These are phyloP conservation scores for Ctenodactylus gundi DNA, from an alignment of 2,113 vertebrate genomes.

Conservation along the genomic window DNA sequence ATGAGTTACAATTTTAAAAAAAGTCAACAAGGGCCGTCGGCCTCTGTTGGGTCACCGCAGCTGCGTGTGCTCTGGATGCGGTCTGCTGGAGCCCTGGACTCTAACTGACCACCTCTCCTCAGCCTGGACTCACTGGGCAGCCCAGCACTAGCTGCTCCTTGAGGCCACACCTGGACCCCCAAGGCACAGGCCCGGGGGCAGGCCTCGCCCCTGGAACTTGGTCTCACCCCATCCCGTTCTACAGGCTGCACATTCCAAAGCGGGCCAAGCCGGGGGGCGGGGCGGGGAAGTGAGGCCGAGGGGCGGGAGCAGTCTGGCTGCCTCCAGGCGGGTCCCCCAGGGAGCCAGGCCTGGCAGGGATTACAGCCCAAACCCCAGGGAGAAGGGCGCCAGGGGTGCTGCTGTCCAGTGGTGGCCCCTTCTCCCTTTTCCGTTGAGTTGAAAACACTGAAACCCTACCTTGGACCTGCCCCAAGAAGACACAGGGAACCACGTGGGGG, in stretches of 20 bases:
- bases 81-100: not conserved
- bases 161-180: not conserved
- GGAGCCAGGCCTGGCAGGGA: slow-evolving; percentile 47
- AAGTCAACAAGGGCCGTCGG: not conserved
- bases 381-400: not conserved
- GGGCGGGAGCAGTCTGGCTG: slow-evolving; percentile 36
- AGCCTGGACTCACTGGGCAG: not conserved
- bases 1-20: not conserved
- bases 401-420: not conserved
- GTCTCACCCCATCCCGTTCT: slow-evolving; percentile 58
- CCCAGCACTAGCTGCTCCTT: not conserved
- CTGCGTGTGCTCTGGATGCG: not conserved
- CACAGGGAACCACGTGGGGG: not conserved
- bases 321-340: slow-evolving; percentile 48
- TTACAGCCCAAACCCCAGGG: not conserved
- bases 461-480: not conserved
- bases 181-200: not conserved
- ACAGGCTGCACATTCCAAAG: slow-evolving; percentile 73
- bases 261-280: slow-evolving; percentile 43
- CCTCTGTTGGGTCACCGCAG: not conserved
- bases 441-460: slow-evolving; percentile 13
- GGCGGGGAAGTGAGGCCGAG: not conserved
- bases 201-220: slow-evolving; percentile 3
- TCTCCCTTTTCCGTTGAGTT: not conserved
- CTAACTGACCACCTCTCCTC: not conserved